Base-by-base conservation (phyloP, 2,888 invertebrate genomes). In the Dermolepida albohirtum region DNA sequence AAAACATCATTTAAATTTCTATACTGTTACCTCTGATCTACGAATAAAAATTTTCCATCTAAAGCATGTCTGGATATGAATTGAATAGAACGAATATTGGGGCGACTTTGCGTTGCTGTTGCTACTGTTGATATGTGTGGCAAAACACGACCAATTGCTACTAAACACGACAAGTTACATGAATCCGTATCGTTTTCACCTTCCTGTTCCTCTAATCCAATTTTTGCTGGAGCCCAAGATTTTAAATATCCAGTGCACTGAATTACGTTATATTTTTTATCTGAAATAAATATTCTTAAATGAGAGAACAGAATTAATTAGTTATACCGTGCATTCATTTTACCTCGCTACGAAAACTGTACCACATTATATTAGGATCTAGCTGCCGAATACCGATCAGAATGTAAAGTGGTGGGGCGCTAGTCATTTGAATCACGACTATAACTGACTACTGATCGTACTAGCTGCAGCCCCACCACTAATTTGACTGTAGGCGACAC, bases 221-320 rank as follows among this genome's bases (percentile, higher is more conserved):
- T 86, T 83, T 94, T 95, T 0, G 91, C 89, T 0, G 94, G 92
- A 1, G 93, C 89, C 96, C 95, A 96, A 0, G 96, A 94, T 80
- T 97, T 97, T 43, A 97, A 84, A 80, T 96, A 97, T 0, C 97
- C 97, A 2, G 95, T 96, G 79, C 95, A 97, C 79, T 96, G 96
- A 62, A 97, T 92, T 5, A 95, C 93, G 75, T 90, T 91, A 83
- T 94, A 97, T 79, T 93, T 94, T 81, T 91, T 90, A 79, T 95
- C 95, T 87, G 84, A 71, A 79, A 52, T 34, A 34, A 34, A 34
- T 34, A 34, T 34, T 8, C 1, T 2, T 34, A 34, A 2, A 34
- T 34, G 22, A 22, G 1, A 22, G 4, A 22, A 22, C 4, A 22
- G 22, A 22, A 22, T 1, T 22, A 22, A 22, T 22, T n/a, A n/a